phyloP scores from a whole-genome alignment of 1,140 invertebrate genomes.

The Olivierus martensii region DNA sequence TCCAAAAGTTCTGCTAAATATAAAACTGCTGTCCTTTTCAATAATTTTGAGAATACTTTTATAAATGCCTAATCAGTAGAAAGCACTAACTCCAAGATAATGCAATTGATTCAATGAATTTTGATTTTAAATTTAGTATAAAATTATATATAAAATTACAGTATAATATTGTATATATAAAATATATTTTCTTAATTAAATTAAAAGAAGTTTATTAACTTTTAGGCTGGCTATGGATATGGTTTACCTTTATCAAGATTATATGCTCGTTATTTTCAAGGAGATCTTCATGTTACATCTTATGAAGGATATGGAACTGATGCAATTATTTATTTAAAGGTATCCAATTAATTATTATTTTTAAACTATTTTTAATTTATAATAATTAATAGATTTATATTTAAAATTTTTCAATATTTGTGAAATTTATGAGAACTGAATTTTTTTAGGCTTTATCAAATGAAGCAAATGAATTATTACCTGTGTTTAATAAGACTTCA shows the following conservation, averaged over 20 bases:
- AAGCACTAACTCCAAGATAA: background rate
- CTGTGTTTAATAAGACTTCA: slow-evolving; percentile 92
- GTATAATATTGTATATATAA: no score
- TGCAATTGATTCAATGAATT: background rate
- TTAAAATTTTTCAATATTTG: background rate
- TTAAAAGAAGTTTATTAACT: no score
- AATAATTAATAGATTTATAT: background rate
- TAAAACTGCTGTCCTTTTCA: no score
- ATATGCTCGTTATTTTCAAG: slow-evolving; percentile 88
- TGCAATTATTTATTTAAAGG: slow-evolving; percentile 92
- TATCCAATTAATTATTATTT: slow-evolving; percentile 28
- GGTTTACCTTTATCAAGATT: slow-evolving; percentile 89
- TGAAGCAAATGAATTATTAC: slow-evolving; percentile 89
- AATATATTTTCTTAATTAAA: no score
- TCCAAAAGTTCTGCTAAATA: no score
- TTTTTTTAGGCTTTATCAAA: slow-evolving; percentile 62
- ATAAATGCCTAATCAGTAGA: background rate
- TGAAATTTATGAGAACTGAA: slow-evolving; percentile 21
- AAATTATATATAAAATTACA: no score
- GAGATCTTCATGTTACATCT: slow-evolving; percentile 79
- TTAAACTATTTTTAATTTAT: slow-evolving; percentile 5
- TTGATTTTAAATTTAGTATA: no score
- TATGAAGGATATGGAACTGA: slow-evolving; percentile 96
- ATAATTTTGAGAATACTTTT: no score
- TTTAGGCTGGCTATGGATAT: slow-evolving; percentile 77